Percentiles rank a stretch among this genome's conserved stretches.
Evolutionary conservation across 2,888 invertebrate genomes (phyloP).

Genomic region (Phasia obesa): DNA sequence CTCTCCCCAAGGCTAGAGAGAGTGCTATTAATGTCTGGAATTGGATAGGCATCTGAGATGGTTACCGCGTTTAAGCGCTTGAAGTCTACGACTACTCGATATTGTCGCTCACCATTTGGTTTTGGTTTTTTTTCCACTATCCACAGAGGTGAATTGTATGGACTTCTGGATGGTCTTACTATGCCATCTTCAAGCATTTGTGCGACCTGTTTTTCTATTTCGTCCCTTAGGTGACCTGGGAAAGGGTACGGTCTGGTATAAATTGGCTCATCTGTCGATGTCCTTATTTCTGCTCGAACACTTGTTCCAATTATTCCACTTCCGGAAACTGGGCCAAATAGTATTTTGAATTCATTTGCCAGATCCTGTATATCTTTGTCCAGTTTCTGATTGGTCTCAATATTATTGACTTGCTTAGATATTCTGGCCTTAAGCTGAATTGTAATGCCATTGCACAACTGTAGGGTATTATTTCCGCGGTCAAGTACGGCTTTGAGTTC

Average conservation of each 20-base stretch:
- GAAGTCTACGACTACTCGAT: too few species aligned
- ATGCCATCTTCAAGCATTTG: constrained; percentile 20
- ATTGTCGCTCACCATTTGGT: too few species aligned
- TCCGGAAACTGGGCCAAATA: constrained; percentile 51
- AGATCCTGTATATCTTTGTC: constrained; percentile 29
- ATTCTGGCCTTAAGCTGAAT: not conserved
- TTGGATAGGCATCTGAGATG: too few species aligned
- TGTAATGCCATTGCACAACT: not conserved
- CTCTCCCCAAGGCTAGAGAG: too few species aligned
- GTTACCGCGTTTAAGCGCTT: too few species aligned
- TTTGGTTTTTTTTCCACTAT: not conserved
- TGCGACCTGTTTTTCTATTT: constrained; percentile 9
- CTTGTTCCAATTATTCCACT: constrained; percentile 42
- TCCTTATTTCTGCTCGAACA: constrained; percentile 62
- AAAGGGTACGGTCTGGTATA: constrained; percentile 65
- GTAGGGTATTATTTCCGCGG: not conserved
- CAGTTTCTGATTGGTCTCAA: not conserved
- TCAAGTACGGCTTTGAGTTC: not conserved
- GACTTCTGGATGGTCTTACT: constrained; percentile 28
- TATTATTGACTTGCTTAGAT: not conserved
- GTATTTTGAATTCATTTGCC: constrained; percentile 13
- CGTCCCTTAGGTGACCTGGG: constrained; percentile 23
- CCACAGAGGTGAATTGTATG: constrained; percentile 29
- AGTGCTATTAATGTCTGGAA: too few species aligned
- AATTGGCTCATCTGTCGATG: constrained; percentile 55